Evolutionary conservation across 2,797 vertebrate genomes (phyloP).

Genomic region (Botia almorhae): DNA sequence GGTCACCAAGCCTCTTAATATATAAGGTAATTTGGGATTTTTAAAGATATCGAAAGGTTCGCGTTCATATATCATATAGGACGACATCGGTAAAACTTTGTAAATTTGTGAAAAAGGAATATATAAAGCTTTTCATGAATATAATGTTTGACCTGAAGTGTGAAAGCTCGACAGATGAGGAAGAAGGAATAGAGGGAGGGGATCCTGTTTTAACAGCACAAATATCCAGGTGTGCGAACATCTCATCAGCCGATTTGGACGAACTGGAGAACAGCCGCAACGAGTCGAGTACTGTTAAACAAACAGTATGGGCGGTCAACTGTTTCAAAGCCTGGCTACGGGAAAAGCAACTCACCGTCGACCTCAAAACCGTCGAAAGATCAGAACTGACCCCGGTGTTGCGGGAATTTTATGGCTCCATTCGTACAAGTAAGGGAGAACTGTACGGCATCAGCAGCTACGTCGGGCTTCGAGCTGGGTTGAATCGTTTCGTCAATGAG

Average conservation of each 20-base stretch:
- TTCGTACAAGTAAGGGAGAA: slow-evolving; percentile 42
- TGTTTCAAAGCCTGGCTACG: slow-evolving; percentile 42
- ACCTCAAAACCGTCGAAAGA: slow-evolving; percentile 30
- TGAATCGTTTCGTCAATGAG: slow-evolving; percentile 45
- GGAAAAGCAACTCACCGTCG: background rate
- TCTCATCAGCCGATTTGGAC: slow-evolving; percentile 13
- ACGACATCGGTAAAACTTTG: background rate
- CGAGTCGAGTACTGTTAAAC: slow-evolving; percentile 27
- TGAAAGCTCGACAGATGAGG: slow-evolving; percentile 22
- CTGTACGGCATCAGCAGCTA: slow-evolving; percentile 49
- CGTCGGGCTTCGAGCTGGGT: slow-evolving; percentile 36
- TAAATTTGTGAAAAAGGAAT: background rate
- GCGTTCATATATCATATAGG: background rate
- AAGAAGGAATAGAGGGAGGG: slow-evolving; percentile 19
- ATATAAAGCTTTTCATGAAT: background rate
- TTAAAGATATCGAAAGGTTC: background rate
- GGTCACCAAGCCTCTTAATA: background rate
- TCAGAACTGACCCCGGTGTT: slow-evolving; percentile 37
- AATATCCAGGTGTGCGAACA: slow-evolving; percentile 33
- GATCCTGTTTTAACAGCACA: slow-evolving; percentile 17
- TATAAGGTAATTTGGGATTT: background rate
- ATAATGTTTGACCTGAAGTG: slow-evolving; percentile 39
- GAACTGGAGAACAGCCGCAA: slow-evolving; percentile 34
- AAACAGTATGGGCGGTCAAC: slow-evolving; percentile 35
- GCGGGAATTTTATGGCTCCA: slow-evolving; percentile 48